Evolutionary conservation across 2,113 vertebrate genomes (phyloP).

Genomic region (Zootoca vivipara): DNA sequence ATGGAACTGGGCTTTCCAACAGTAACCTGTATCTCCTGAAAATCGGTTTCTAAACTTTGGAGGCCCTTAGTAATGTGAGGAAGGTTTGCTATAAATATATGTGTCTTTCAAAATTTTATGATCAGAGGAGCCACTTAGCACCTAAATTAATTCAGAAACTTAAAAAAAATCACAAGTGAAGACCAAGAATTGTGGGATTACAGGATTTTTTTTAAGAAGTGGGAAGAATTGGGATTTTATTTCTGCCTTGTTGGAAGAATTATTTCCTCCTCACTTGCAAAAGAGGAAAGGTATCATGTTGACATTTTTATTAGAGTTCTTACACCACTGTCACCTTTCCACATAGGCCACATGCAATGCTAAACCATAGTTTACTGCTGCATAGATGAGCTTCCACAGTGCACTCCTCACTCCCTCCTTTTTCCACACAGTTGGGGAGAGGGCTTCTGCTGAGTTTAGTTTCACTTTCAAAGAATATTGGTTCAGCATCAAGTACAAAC

Average conservation of each 20-base stretch:
- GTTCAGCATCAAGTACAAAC: too few relatives aligned
- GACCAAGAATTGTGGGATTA: neutral
- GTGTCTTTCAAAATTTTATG: neutral
- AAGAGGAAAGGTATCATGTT: neutral
- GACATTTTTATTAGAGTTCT: neutral
- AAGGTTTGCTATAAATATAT: neutral
- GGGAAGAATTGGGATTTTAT: neutral
- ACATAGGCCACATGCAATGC: too few relatives aligned
- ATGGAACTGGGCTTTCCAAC: neutral
- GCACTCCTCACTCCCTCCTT: too few relatives aligned
- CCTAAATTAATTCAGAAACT: neutral
- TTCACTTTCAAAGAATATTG: too few relatives aligned
- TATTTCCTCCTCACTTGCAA: neutral
- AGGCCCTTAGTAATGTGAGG: neutral
- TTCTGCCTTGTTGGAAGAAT: neutral
- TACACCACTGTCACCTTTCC: too few relatives aligned
- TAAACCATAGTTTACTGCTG: too few relatives aligned
- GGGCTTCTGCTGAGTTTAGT: too few relatives aligned
- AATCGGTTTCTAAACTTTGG: neutral
- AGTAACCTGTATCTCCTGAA: neutral
- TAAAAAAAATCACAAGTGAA: neutral
- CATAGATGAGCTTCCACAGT: too few relatives aligned
- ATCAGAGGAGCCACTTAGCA: neutral
- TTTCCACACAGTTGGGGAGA: too few relatives aligned
- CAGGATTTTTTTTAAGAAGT: neutral